phyloP scores from a whole-genome alignment of 2,888 invertebrate genomes.

The Scaptomyza flava region DNA sequence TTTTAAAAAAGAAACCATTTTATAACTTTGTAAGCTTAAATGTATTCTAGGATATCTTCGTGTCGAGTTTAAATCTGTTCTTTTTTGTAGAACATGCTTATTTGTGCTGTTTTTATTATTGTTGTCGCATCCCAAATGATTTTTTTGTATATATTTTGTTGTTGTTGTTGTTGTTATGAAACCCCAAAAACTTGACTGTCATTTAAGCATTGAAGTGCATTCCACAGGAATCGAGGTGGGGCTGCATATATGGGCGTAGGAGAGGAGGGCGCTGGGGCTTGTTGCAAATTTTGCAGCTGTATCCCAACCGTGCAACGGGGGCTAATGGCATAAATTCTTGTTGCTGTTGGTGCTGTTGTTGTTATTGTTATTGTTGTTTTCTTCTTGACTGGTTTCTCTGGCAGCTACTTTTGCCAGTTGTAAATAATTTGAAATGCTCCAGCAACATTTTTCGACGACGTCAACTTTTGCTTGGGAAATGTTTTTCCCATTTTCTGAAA shows the following conservation, averaged over 20 bases:
- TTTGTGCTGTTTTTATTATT: slow-evolving; percentile 26
- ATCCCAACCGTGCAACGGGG: slow-evolving; percentile 43
- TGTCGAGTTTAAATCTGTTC: not conserved
- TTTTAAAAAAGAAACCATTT: no score
- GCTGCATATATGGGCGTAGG: not conserved
- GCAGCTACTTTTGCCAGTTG: slow-evolving; percentile 52
- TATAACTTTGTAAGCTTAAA: not conserved
- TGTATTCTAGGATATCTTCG: not conserved
- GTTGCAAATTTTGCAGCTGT: slow-evolving; percentile 29
- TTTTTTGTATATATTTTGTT: slow-evolving; percentile 17
- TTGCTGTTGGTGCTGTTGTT: slow-evolving; percentile 18
- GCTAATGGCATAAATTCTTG: slow-evolving; percentile 56
- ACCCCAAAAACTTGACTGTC: slow-evolving; percentile 57
- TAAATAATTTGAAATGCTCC: slow-evolving; percentile 60
- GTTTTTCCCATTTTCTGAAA: slow-evolving; percentile 25
- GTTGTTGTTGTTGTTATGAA: slow-evolving; percentile 13
- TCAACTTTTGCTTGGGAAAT: slow-evolving; percentile 53
- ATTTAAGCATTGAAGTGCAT: slow-evolving; percentile 67
- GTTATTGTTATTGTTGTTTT: slow-evolving; percentile 26
- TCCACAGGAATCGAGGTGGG: slow-evolving; percentile 33
- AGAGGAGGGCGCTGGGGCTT: not conserved
- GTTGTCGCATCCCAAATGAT: slow-evolving; percentile 54
- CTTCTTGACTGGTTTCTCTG: slow-evolving; percentile 49
- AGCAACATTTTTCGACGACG: slow-evolving; percentile 41
- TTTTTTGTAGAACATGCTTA: not conserved